Evolutionary conservation across 2,113 vertebrate species (phyloP).

Genomic region (Toxotes chatareus): DNA sequence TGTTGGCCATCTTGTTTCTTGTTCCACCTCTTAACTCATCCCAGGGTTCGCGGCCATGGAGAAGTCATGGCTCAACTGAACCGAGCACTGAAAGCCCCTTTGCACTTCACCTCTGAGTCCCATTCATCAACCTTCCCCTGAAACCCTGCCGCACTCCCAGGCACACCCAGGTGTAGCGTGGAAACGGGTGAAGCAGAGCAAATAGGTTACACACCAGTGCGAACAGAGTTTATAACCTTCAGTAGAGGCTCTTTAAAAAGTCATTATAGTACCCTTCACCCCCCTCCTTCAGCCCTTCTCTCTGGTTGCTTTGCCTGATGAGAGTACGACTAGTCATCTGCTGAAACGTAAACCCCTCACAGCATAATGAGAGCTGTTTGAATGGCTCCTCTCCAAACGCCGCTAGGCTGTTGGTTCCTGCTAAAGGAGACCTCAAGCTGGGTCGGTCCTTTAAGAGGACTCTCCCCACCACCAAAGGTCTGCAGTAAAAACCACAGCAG

Average conservation of each 20-base stretch:
- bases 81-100: conserved; percentile 56
- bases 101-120: conserved; percentile 43
- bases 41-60: conserved; percentile 20
- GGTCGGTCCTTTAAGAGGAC: conserved; percentile 49
- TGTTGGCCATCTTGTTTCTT: conserved; percentile 51
- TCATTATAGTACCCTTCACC: conserved; percentile 38
- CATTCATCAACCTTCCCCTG: conserved; percentile 61
- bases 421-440: conserved; percentile 59
- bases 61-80: conserved; percentile 60
- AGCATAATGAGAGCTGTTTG: conserved; percentile 60
- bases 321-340: conserved; percentile 47
- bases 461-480: conserved; percentile 26
- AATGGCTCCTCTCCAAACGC: conserved; percentile 66
- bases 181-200: conserved; percentile 46
- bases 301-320: conserved; percentile 15
- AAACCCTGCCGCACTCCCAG: conserved; percentile 13
- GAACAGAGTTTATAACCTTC: conserved; percentile 54
- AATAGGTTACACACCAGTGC: conserved; percentile 67
- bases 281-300: conserved; percentile 11
- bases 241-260: conserved; percentile 72
- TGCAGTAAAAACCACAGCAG: conserved; percentile 52
- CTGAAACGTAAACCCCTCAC: conserved; percentile 66
- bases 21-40: conserved; percentile 62
- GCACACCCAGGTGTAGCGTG: conserved; percentile 52
- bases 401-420: conserved; percentile 67